Evolutionary conservation across 2,797 vertebrate genomes (phyloP).

Genomic region (Sciaenops ocellatus): DNA sequence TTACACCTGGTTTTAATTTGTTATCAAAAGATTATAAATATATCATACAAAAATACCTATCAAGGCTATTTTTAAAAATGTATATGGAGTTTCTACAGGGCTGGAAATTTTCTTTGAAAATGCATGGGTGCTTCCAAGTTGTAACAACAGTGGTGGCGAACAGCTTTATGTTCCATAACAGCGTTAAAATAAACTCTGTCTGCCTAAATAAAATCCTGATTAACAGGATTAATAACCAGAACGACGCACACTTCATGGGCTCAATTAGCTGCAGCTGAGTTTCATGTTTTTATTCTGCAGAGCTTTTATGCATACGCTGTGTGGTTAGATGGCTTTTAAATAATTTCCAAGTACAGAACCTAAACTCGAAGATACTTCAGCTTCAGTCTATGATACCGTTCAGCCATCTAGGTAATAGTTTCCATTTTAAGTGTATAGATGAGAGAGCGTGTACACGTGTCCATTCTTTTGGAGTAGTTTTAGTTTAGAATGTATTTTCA

Average conservation of each 20-base stretch:
- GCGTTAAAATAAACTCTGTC: conserved; percentile 49
- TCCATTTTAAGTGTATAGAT: conserved; percentile 77
- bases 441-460: conserved; percentile 72
- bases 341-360: conserved; percentile 46
- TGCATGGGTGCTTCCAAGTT: neutral
- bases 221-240: conserved; percentile 58
- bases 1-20: neutral
- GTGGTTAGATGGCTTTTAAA: conserved; percentile 46
- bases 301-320: conserved; percentile 33
- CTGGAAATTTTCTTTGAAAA: neutral
- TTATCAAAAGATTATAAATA: neutral
- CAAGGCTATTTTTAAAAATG: neutral
- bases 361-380: conserved; percentile 49
- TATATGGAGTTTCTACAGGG: neutral
- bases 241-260: conserved; percentile 23
- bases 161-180: conserved; percentile 15
- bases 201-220: conserved; percentile 50
- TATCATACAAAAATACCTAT: neutral
- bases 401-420: conserved; percentile 56
- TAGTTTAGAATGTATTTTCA: conserved; percentile 79
- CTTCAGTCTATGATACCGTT: conserved; percentile 44
- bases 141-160: conserved; percentile 9
- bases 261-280: conserved; percentile 47
- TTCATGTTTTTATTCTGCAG: conserved; percentile 40
- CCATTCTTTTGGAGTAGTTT: conserved; percentile 76